phyloP scores from a whole-genome alignment of 2,888 invertebrate genomes.

The Drosophila melanosoma region DNA sequence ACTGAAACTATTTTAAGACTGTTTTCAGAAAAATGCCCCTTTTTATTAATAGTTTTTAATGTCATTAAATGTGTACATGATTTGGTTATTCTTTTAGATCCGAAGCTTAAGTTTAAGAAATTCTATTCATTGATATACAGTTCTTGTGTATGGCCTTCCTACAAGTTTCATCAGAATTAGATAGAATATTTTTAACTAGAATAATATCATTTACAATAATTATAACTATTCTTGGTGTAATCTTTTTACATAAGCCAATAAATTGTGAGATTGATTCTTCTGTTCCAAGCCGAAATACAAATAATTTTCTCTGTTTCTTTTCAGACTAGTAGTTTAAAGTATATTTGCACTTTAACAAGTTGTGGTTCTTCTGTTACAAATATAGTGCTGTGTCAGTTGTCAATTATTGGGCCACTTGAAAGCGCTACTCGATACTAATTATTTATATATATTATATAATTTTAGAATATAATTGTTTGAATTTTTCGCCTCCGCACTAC shows the following conservation, averaged over 20 bases:
- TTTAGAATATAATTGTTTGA: background rate
- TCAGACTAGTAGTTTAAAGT: background rate
- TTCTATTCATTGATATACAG: background rate
- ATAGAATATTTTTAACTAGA: background rate
- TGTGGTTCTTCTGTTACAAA: background rate
- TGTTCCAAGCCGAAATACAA: background rate
- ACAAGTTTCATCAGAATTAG: background rate
- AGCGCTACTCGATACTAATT: background rate
- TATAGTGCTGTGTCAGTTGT: background rate
- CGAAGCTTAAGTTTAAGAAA: too few relatives aligned
- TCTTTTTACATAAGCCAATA: too few relatives aligned
- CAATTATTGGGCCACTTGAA: background rate
- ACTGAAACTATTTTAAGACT: too few relatives aligned
- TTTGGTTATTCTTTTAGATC: too few relatives aligned
- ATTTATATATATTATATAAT: background rate
- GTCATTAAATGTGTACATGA: too few relatives aligned
- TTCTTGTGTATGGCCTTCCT: background rate
- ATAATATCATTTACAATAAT: background rate
- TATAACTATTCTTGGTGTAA: too few relatives aligned
- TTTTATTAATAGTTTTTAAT: too few relatives aligned
- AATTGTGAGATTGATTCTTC: too few relatives aligned
- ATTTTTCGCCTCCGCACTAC: background rate
- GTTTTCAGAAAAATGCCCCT: too few relatives aligned
- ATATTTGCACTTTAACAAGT: background rate
- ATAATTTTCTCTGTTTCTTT: background rate